A percentile compares a stretch with the other conserved stretches of the same genome.
Conservation (phyloP, 2,888 invertebrate species). For the Micoletzkya japonica region DNA sequence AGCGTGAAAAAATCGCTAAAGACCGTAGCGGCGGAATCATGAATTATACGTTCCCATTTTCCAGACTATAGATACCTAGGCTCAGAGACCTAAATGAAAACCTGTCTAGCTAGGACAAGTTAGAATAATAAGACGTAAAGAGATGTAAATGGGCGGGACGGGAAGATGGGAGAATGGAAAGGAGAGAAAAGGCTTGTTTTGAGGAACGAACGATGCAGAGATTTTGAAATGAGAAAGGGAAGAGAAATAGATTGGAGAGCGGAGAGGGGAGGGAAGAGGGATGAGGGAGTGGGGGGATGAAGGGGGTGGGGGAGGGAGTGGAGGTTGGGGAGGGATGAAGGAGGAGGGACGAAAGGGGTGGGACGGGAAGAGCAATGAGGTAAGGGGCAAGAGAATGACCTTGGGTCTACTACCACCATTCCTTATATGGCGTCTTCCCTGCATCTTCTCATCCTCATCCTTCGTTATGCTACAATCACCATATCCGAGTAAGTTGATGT, state of each 20-base stretch:
- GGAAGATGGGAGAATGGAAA: background rate
- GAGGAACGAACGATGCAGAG: too few species aligned
- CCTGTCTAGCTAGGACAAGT: too few species aligned
- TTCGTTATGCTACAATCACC: background rate
- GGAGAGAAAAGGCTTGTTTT: too few species aligned
- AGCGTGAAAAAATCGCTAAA: too few species aligned
- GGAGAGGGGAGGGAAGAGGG: too few species aligned
- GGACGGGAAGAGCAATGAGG: constrained; percentile 16
- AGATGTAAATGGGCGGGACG: too few species aligned
- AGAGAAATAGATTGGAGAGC: background rate
- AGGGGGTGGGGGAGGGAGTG: background rate
- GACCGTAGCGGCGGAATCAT: too few species aligned
- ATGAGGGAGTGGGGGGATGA: constrained; percentile 6
- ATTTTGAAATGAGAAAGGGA: constrained; percentile 11
- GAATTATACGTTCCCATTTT: too few species aligned
- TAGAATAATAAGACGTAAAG: too few species aligned
- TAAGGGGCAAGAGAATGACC: background rate
- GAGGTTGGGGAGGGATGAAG: background rate
- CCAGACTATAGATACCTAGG: too few species aligned
- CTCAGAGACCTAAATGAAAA: too few species aligned
- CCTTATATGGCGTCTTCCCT: background rate
- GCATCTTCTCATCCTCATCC: background rate
- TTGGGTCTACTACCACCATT: background rate
- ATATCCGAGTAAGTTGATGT: background rate
- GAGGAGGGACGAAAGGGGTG: background rate